Conservation (phyloP, 2,888 invertebrate species). For the Hirtodrosophila cameraria region DNA sequence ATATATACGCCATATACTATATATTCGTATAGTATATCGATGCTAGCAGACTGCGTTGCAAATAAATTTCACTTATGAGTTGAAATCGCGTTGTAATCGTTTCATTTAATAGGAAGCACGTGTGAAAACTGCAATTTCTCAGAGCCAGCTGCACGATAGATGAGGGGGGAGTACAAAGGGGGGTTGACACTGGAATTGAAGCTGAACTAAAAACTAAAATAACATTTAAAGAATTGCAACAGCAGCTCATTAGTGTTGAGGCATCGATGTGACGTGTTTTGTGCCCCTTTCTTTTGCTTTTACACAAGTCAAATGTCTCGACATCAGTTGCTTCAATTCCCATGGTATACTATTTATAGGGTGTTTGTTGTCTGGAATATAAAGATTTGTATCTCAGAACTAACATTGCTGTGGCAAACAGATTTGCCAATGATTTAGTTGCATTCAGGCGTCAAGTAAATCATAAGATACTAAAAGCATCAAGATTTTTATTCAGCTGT, state of each 20-base stretch:
- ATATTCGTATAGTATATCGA: slow-evolving; percentile 15
- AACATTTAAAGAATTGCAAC: slow-evolving; percentile 35
- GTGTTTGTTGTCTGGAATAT: neutral
- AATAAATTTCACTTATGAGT: slow-evolving; percentile 82
- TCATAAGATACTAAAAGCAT: slow-evolving; percentile 56
- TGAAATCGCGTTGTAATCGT: slow-evolving; percentile 77
- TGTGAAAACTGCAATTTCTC: slow-evolving; percentile 78
- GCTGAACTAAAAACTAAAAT: slow-evolving; percentile 2
- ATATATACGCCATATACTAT: slow-evolving; percentile 21
- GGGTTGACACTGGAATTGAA: no score
- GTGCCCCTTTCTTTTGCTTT: slow-evolving; percentile 9
- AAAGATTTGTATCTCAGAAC: slow-evolving; percentile 5
- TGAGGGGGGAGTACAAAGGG: neutral
- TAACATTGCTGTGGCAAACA: slow-evolving; percentile 47
- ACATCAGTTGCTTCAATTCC: slow-evolving; percentile 45
- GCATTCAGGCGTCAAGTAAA: slow-evolving; percentile 76
- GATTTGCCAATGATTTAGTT: slow-evolving; percentile 80
- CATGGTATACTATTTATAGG: slow-evolving; percentile 54
- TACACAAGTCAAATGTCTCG: slow-evolving; percentile 37
- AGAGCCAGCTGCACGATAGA: slow-evolving; percentile 28
- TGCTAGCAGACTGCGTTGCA: slow-evolving; percentile 48
- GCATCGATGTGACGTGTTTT: slow-evolving; percentile 48
- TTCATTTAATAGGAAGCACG: slow-evolving; percentile 82
- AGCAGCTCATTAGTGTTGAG: slow-evolving; percentile 70
- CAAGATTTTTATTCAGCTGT: slow-evolving; percentile 7